Evolutionary conservation across 2,113 vertebrate genomes (phyloP).

Genomic region (Cichladusa arquata): DNA sequence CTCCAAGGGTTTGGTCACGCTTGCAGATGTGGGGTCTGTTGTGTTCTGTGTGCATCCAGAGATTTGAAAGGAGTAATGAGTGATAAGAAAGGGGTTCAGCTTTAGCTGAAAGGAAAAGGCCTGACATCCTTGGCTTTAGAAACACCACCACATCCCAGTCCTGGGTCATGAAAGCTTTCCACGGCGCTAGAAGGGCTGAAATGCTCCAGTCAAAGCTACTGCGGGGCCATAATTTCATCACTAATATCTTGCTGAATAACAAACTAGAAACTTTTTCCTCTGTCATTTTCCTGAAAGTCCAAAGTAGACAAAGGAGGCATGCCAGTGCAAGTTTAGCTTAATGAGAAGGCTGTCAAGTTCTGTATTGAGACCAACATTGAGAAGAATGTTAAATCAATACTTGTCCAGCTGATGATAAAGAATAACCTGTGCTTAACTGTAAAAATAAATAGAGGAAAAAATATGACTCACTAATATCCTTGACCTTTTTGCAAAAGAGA

Average conservation of each 20-base stretch:
- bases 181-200: background rate
- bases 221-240: background rate
- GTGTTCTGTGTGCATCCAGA: background rate
- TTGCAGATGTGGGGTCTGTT: background rate
- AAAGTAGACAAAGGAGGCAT: background rate
- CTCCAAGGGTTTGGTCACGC: background rate
- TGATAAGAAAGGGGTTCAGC: background rate
- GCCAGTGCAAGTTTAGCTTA: slow-evolving; percentile 17
- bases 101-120: background rate
- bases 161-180: background rate
- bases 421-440: background rate
- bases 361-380: background rate
- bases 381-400: background rate
- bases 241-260: background rate
- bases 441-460: background rate
- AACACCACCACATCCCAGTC: background rate
- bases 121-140: background rate
- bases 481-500: background rate
- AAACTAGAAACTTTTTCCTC: background rate
- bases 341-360: background rate
- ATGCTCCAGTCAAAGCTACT: background rate
- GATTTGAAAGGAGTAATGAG: background rate
- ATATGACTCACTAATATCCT: background rate
- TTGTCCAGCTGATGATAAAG: background rate
- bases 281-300: background rate